Evolutionary conservation across 2,888 invertebrate genomes (phyloP), one percentile per base, ranked within the genome.

Genomic region (Lasioglossum villosulum): DNA sequence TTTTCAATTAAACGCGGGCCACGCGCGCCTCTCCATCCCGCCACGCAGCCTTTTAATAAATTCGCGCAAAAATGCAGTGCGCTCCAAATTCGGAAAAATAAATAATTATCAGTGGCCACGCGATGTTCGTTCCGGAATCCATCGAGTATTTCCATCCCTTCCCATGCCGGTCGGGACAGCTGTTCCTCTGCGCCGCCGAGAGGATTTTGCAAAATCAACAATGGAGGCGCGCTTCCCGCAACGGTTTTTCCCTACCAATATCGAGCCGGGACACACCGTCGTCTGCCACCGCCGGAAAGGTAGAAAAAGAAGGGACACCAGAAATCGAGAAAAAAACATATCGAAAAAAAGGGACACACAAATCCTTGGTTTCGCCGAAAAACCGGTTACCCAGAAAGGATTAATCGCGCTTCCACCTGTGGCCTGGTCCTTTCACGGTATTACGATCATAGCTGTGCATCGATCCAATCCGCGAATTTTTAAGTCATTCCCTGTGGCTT

Each of bases 361-460:
- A 70, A 84, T 78, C 83, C 77, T 48, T 83, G 84, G 84, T 77
- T 84, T 48, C 73, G 70, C 23, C 70, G 52, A 42, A 71, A 63
- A 83, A 82, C 52, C 83, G 45, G 77, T 83, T 83, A 77, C 66
- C 83, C 77, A 77, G 83, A 77, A 83, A 68, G 84, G 70, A 84
- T 83, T 83, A 83, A 83, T 84, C 83, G 78, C 78, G 73, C 73
- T 72, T 82, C 83, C 73, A 76, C 73, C 77, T 83, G 83, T 83
- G 68, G 68, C 52, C 71, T 34, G n/a, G 23, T 70, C 45, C 56
- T 45, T n/a, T 23, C 37, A 23, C 6, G 23, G 66, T 34, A 68
- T 68, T 37, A 68, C 66, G 37, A 37, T 68, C 34, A 23, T 37
- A 37, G 66, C 23, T 37, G 34, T 10, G 23, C 34, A 37, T 23